Conservation (phyloP, 2,113 vertebrate genomes). For the Ciconia stormi region DNA sequence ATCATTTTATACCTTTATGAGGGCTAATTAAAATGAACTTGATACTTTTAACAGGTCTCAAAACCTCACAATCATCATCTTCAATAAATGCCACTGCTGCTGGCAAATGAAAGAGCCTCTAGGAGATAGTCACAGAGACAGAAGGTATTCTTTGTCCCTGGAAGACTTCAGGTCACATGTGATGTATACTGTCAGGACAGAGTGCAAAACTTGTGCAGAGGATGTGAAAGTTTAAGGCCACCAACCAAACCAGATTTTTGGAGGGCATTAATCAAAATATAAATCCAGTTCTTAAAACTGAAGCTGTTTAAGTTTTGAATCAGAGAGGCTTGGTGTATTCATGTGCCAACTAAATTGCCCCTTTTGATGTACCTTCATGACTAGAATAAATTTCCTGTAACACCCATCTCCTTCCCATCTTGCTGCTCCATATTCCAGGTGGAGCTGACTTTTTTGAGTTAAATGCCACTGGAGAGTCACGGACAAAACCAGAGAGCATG, state of each 20-base stretch:
- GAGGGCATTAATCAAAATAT: neutral
- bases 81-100: neutral
- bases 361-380: neutral
- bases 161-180: neutral
- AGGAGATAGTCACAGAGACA: neutral
- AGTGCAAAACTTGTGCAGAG: neutral
- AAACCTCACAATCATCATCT: neutral
- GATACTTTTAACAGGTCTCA: neutral
- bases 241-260: neutral
- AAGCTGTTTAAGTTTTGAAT: neutral
- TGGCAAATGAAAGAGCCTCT: neutral
- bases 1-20: neutral
- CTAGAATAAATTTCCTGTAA: neutral
- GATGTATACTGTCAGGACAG: neutral
- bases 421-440: neutral
- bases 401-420: neutral
- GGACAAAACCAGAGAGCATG: neutral
- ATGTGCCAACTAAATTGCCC: neutral
- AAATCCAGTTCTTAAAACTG: neutral
- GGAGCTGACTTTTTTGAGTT: constrained; percentile 14
- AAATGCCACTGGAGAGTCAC: neutral
- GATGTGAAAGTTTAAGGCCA: neutral
- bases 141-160: neutral
- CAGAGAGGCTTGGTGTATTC: neutral
- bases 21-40: neutral